Evolutionary conservation across 92 coral and sea anemone species (phyloP), one percentile per base, ranked within the genome.

Genomic region (Parazoanthus atlanticus): DNA sequence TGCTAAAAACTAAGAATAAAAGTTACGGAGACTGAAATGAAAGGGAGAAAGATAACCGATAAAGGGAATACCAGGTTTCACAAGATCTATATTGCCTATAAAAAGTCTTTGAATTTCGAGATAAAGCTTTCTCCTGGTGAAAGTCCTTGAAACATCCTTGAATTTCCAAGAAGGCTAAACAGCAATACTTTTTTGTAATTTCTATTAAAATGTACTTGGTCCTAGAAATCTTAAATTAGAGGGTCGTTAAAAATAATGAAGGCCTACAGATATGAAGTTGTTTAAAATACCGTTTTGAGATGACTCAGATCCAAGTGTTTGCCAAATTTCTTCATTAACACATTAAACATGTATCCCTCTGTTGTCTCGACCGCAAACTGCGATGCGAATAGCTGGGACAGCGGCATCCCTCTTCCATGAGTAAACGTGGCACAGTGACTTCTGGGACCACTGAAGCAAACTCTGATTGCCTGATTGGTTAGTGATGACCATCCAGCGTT

Each of bases 371-470:
- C 95, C 2, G 99, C 98, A 85, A 96, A 96, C 88, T 95, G 96
- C 10, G 98, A 88, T 41, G 89, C 94, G 66, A 96, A 96, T 71
- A 96, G 76, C 43, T 94, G 89, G 65, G 99, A 93, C 34, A 96
- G 89, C 38, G 94, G 91, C 85, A 92, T 88, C 23, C 92, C 94
- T 54, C 89, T 89, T 72, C 93, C 92, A 85, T 96, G 99, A 25
- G 98, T 92, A 36, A 96, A 96, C 43, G 96, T 93, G n/a, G 99
- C 99, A 80, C 99, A 96, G 91, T 96, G 86, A 32, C 95, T 91
- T 56, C 91, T 92, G 19, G 98, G 99, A 13, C 99, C 99, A 79
- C 98, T 97, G 76, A 91, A 97, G 86, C 99, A 97, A 30, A 94
- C 96, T 90, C 88, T 95, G 26, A 97, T 79, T 23, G 88, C 95